phyloP scores from a whole-genome alignment of 1,140 invertebrate species.

The Halyomorpha halys region DNA sequence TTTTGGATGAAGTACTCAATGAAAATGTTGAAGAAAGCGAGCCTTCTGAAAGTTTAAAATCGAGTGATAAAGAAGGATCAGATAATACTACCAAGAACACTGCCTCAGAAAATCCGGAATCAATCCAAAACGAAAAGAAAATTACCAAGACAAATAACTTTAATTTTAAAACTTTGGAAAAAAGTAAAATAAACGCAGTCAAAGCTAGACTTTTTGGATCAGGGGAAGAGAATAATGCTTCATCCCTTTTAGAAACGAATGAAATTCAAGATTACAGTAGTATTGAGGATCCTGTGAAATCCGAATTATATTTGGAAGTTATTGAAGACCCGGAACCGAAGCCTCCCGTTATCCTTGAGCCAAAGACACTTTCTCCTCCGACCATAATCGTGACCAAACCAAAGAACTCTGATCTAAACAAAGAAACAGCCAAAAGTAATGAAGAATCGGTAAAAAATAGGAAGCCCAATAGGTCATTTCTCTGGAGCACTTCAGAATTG shows the following conservation, averaged over 20 bases:
- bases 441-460: background rate
- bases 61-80: background rate
- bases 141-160: no score
- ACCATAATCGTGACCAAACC: background rate
- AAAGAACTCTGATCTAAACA: background rate
- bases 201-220: no score
- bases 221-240: no score
- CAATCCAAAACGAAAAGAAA: no score
- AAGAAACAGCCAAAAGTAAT: background rate
- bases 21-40: background rate
- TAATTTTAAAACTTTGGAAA: no score
- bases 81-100: background rate
- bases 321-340: background rate
- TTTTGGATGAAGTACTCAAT: background rate
- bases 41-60: background rate
- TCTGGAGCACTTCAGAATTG: background rate
- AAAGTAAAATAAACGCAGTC: no score
- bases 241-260: no score
- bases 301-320: background rate
- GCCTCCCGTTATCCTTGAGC: background rate
- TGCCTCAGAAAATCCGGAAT: background rate
- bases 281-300: background rate
- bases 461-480: slow-evolving; percentile 14
- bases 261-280: no score
- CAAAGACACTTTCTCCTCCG: background rate